Evolutionary conservation across 2,797 vertebrate genomes (phyloP).

Genomic region (Triplophysa yarkandensis): DNA sequence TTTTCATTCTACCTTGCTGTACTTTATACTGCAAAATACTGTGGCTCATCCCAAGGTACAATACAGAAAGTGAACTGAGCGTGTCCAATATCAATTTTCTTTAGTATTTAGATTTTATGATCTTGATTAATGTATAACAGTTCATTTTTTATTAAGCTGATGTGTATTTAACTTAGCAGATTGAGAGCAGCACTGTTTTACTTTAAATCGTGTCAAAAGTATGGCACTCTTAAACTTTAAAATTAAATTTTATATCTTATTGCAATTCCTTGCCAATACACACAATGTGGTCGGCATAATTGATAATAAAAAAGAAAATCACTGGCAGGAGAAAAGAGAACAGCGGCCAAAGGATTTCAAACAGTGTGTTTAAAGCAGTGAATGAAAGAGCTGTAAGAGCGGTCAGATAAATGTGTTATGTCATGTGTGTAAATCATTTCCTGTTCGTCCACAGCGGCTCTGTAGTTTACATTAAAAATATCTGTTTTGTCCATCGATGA

Average conservation of each 20-base stretch:
- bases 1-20: no score
- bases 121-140: no score
- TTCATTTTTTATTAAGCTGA: no score
- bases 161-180: no score
- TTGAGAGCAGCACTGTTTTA: no score
- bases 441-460: background rate
- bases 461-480: constrained; percentile 8
- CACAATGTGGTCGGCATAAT: constrained; percentile 34
- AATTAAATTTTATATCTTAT: constrained; percentile 38
- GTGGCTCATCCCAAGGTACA: no score
- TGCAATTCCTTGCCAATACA: constrained; percentile 38
- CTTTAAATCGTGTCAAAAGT: background rate
- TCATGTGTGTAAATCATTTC: constrained; percentile 32
- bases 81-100: no score
- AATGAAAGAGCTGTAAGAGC: no score
- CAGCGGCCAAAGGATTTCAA: constrained; percentile 13
- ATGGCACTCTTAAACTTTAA: no score
- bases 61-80: no score
- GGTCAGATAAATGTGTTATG: background rate
- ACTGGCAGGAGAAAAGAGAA: background rate
- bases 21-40: no score
- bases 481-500: constrained; percentile 28
- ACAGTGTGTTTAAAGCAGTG: constrained; percentile 6
- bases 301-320: constrained; percentile 24
- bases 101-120: no score